phyloP scores from a whole-genome alignment of 1,140 invertebrate species.

The Meloidogyne exigua region DNA sequence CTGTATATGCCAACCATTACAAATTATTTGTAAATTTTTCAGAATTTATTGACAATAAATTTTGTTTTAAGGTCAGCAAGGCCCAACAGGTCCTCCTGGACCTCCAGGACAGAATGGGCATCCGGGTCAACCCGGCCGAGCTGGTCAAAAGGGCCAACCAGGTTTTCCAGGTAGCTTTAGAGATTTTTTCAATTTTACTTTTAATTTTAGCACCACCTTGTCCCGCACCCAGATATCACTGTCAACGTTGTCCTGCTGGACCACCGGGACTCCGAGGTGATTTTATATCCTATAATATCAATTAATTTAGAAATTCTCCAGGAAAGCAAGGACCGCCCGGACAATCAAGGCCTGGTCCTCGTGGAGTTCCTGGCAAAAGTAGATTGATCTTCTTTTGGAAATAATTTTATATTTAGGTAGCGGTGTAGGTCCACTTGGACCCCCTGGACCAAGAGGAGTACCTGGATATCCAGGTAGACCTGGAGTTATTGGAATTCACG shows the following conservation, averaged over 20 bases:
- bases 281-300: too few species aligned
- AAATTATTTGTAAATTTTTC: slow-evolving; percentile 32
- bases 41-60: background rate
- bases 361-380: slow-evolving; percentile 19
- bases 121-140: slow-evolving; percentile 22
- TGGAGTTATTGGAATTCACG: slow-evolving; percentile 32
- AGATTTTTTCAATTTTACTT: background rate
- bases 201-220: background rate
- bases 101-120: slow-evolving; percentile 29
- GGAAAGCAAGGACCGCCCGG: slow-evolving; percentile 40
- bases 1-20: slow-evolving; percentile 45
- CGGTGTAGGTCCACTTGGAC: slow-evolving; percentile 34
- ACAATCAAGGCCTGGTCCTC: slow-evolving; percentile 28
- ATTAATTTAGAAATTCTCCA: too few species aligned
- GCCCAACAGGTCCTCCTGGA: slow-evolving; percentile 19
- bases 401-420: background rate
- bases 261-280: slow-evolving; percentile 31
- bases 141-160: slow-evolving; percentile 11
- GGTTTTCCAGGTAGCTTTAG: background rate
- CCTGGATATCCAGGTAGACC: slow-evolving; percentile 33
- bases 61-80: slow-evolving; percentile 33
- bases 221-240: background rate
- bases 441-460: slow-evolving; percentile 35
- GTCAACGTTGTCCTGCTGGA: slow-evolving; percentile 34
- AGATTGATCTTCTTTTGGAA: background rate